Evolutionary conservation across 2,113 vertebrate genomes (phyloP).

Genomic region (Prionailurus bengalensis): DNA sequence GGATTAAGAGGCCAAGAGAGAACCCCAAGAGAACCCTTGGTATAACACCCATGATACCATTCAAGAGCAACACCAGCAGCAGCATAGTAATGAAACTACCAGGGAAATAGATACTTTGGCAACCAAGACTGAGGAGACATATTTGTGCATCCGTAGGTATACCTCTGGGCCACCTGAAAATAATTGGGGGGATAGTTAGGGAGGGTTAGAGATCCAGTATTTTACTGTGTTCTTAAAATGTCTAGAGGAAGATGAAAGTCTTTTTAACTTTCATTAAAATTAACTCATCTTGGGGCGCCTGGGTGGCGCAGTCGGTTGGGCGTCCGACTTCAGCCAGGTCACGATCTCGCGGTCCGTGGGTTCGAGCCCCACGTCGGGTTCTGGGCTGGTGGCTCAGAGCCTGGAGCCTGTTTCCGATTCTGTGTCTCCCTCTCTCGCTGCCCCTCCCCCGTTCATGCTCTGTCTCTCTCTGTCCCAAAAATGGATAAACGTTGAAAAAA

Average conservation of each 20-base stretch:
- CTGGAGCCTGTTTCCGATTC: too few species aligned
- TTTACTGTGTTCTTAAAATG: neutral
- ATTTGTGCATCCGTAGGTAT: neutral
- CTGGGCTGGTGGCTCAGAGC: too few species aligned
- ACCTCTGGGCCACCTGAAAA: neutral
- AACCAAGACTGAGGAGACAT: neutral
- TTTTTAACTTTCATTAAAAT: slow-evolving; percentile 38
- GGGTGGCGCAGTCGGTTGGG: too few species aligned
- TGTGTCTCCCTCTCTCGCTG: too few species aligned
- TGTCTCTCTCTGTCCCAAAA: too few species aligned
- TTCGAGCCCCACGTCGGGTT: too few species aligned
- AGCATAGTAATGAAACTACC: neutral
- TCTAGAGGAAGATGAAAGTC: neutral
- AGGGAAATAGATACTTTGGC: neutral
- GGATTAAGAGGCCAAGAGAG: neutral
- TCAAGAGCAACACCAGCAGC: too few species aligned
- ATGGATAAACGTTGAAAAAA: too few species aligned
- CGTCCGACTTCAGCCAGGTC: too few species aligned
- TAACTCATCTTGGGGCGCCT: neutral
- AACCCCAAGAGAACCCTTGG: neutral
- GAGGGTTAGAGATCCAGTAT: neutral
- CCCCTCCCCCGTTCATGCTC: too few species aligned
- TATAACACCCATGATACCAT: neutral
- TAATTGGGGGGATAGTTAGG: neutral
- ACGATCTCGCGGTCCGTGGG: too few species aligned